Evolutionary conservation across 2,113 vertebrate genomes (phyloP), one percentile per base, ranked within the genome.

Genomic region (Antechinus flavipes): DNA sequence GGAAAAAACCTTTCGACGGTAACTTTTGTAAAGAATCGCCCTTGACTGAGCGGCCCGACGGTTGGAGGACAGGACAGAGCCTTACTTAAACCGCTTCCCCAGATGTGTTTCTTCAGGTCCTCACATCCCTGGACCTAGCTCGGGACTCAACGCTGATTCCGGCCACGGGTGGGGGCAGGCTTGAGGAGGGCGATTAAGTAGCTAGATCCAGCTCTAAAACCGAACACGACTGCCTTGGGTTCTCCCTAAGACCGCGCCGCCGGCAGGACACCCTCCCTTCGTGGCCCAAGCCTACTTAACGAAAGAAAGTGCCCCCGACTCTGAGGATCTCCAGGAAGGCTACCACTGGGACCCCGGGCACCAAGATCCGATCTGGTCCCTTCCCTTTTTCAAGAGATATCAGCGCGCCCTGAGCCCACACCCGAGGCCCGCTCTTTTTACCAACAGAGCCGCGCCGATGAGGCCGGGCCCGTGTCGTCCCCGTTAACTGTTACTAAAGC

Each of bases 401-500:
- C 61, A 14, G 58, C 2, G 93, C 3, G 30, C 25, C 91, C 25
- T 50, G 25, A 50, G 58, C n/a, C 91, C 91, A 26, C 49, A 26
- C n/a, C 52, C 46, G 3, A 61, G 92, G 53, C 55, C 55, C 49
- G 54, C 90, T 91, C 68, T 84, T 84, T 84, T 42, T 84, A 42
- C 61, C 61, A 19, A 76, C 30, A 5, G 61, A 35, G 14, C 35
- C 35, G 61, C 27, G 50, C 90, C 52, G 52, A 24, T 35, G 49
- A 50, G 68, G 11, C 46, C 68, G 84, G 55, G 46, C 61, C 95
- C 16, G 54, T n/a, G 61, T 54, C 90, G 89, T 42, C 68, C 92
- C 93, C 53, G 93, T 94, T 94, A 93, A 97, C 92, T 94, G 95
- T 90, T 55, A 35, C 46, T 12, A 8, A n/a, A n/a, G 7, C n/a